A percentile compares a stretch with the other conserved stretches of the same genome.
phyloP scores from a whole-genome alignment of 2,888 invertebrate genomes.

The Melanargia galathea region DNA sequence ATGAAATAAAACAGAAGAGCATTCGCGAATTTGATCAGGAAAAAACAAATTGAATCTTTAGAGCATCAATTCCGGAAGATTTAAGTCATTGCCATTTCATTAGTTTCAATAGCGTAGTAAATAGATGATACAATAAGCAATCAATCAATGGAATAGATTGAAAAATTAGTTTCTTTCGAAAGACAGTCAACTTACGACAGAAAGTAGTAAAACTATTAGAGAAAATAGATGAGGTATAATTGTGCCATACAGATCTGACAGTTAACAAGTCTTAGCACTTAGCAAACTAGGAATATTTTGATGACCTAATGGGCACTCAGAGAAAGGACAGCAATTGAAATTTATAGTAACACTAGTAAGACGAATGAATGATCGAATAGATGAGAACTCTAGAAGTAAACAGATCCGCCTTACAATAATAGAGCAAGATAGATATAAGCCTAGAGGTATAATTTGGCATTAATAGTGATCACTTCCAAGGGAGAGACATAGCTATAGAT shows the following conservation, averaged over 20 bases:
- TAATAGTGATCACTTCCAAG: too few species aligned
- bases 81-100: slow-evolving; percentile 8
- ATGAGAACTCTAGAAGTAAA: not conserved
- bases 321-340: not conserved
- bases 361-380: not conserved
- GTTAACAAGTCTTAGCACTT: not conserved
- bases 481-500: too few species aligned
- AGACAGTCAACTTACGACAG: not conserved
- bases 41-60: not conserved
- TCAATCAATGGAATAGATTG: not conserved
- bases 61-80: not conserved
- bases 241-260: not conserved
- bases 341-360: not conserved
- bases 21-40: not conserved
- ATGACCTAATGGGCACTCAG: not conserved
- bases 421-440: too few species aligned
- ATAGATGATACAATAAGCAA: not conserved
- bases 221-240: not conserved
- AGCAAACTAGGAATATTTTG: not conserved
- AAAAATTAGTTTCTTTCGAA: not conserved
- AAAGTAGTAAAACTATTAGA: not conserved
- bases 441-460: too few species aligned
- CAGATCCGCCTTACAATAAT: not conserved
- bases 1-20: not conserved
- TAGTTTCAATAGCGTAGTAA: not conserved